Evolutionary conservation across 2,113 vertebrate genomes (phyloP), one percentile per base, ranked within the genome.

Genomic region (Ramphastos sulfuratus): DNA sequence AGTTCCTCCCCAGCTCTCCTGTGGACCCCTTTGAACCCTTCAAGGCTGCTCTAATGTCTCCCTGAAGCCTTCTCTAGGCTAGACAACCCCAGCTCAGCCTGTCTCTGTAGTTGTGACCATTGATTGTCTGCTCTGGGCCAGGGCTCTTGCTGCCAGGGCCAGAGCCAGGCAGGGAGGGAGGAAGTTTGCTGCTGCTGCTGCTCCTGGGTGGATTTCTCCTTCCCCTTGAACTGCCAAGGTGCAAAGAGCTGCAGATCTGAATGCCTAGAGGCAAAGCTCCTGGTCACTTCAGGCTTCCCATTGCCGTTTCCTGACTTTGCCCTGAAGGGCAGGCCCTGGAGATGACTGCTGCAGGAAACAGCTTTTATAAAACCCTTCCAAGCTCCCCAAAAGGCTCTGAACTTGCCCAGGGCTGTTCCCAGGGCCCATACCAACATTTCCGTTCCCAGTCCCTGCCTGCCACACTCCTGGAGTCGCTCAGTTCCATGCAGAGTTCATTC

Each of bases 341-440:
- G 50, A 11, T 0, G 3, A 82, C 87, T 74, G 69, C 9, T 37
- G 23, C 30, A 66, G 83, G 54, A 52, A 93, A 77, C 6, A 0
- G 1, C 27, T 44, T 33, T 25, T 17, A 15, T 4, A 50, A 75
- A 37, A 33, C 5, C 64, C 61, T 50, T 18, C 64, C n/a, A 7
- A 65, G 52, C 30, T 82, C 46, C 30, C 27, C 4, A 37, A 64
- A 66, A 42, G 1, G 2, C 15, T 24, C 28, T 25, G 25, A 3
- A 3, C 24, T 54, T 24, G 33, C 37, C 9, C 39, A 8, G 44
- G 58, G 44, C 48, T 64, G n/a, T 35, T 17, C 60, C 9, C 58
- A 3, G 9, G 2, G 3, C 69, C 55, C 0, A 1, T 8, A 2
- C 42, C 6, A 3, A 16, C 1, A 1, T 8, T 19, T 6, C 66